Evolutionary conservation across 2,113 vertebrate species (phyloP), one percentile per base, ranked within the genome.

Genomic region (Ciconia maguari): DNA sequence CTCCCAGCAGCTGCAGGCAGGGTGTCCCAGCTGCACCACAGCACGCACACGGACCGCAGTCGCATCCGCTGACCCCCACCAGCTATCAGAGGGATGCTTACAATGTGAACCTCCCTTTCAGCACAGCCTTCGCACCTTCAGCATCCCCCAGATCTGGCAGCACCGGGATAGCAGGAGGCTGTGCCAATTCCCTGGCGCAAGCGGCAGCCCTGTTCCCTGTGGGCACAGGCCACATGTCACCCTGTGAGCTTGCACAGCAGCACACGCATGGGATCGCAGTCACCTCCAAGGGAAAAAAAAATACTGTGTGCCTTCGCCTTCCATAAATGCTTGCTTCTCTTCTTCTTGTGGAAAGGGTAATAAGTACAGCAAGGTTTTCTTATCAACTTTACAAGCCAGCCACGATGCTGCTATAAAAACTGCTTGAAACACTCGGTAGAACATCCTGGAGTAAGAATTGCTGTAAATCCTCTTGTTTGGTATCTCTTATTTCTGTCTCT

Each of bases 11-110:
- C 27, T 15, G 20, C 36, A 51, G 19, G 24, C 9, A 6, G 65
- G 15, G 51, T 11, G 6, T 29, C 51, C 32, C 20, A 54, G 38
- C n/a, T 10, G 26, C 30, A 26, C 16, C 57, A 10, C 36, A 11
- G 5, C 49, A 49, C 1, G 1, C 65, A 64, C n/a, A 6, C 0
- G 3, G 58, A 72, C 30, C 25, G 0, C 15, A 7, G 61, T 6
- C 5, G 1, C 66, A 21, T 15, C 60, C 21, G 2, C 54, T 14
- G 42, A 12, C 7, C 69, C n/a, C 57, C 32, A 20, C 12, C 32
- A 41, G 69, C 55, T 16, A 11, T 29, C 26, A 13, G 80, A 42
- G 42, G 30, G 30, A n/a, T 8, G 11, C 13, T 19, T 13, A 13
- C 29, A 41, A 44, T 9, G 7, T 13, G 22, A 44, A 14, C 7